Percentiles rank a stretch among this genome's conserved stretches.
Evolutionary conservation across 2,797 vertebrate species (phyloP).

Genomic region (Diceros bicornis): DNA sequence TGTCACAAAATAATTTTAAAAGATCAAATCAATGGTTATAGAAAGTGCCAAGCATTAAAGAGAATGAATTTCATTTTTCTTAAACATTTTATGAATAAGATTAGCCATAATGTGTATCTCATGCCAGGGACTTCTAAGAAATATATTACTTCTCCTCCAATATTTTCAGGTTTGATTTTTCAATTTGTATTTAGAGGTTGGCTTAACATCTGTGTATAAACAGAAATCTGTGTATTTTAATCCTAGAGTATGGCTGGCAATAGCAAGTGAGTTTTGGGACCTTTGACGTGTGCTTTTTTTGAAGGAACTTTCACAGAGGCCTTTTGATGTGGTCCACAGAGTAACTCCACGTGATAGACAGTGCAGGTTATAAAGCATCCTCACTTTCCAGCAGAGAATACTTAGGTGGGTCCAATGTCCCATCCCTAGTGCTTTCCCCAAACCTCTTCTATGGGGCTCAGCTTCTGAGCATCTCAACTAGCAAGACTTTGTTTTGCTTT

Average conservation of each 20-base stretch:
- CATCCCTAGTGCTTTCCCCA: background rate
- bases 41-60: background rate
- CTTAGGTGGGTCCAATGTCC: background rate
- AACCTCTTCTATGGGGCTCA: background rate
- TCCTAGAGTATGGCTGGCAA: background rate
- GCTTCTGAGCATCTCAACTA: background rate
- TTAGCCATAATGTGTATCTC: background rate
- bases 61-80: background rate
- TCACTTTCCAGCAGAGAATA: background rate
- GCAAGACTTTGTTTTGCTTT: background rate
- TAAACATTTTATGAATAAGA: background rate
- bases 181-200: background rate
- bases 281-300: background rate
- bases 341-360: fast-evolving
- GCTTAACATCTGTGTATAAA: background rate
- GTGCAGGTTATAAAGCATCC: background rate
- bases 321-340: background rate
- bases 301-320: background rate
- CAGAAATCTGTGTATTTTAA: background rate
- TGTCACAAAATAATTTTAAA: background rate
- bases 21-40: background rate
- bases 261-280: background rate
- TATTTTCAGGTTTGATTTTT: conserved; percentile 58
- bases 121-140: background rate
- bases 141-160: background rate